A percentile compares a stretch with the other conserved stretches of the same genome.
phyloP scores from a whole-genome alignment of 2,888 invertebrate genomes.

The Schizotus pectinicornis region DNA sequence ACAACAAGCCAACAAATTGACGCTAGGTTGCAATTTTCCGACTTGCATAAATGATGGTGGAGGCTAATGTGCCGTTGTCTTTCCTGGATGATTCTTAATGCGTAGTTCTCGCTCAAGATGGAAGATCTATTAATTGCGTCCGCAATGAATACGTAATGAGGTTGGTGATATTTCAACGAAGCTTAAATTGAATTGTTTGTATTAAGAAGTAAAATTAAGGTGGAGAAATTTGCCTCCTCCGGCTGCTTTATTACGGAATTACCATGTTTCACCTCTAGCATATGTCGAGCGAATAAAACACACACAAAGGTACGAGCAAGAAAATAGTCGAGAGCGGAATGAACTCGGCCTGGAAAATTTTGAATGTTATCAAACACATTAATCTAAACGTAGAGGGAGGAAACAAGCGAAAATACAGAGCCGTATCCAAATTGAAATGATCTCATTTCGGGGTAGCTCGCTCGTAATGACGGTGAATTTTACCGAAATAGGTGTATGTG shows the following conservation, averaged over 20 bases:
- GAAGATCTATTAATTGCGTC: no score
- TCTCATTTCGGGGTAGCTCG: conserved; percentile 30
- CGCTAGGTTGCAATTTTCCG: no score
- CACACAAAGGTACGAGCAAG: conserved; percentile 14
- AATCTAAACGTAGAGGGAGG: conserved; percentile 29
- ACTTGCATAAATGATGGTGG: no score
- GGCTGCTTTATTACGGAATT: conserved; percentile 2
- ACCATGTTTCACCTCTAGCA: conserved; percentile 15
- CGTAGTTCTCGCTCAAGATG: no score
- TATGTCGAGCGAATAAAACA: conserved; percentile 16
- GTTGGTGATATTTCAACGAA: no score
- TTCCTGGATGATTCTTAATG: no score
- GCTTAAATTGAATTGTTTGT: not conserved
- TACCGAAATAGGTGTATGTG: conserved; percentile 28
- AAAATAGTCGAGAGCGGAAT: conserved; percentile 15
- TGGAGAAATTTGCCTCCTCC: conserved; percentile 1
- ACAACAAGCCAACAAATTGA: no score
- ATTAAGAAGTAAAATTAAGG: not conserved
- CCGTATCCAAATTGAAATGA: conserved; percentile 33
- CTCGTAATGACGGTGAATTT: conserved; percentile 30
- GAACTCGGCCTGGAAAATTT: conserved; percentile 28
- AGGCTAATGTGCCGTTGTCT: no score
- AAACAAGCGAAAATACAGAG: conserved; percentile 31
- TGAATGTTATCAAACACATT: conserved; percentile 33
- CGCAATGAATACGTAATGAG: no score